Conservation (phyloP, 1,140 invertebrate genomes). For the Cyclina sinensis region DNA sequence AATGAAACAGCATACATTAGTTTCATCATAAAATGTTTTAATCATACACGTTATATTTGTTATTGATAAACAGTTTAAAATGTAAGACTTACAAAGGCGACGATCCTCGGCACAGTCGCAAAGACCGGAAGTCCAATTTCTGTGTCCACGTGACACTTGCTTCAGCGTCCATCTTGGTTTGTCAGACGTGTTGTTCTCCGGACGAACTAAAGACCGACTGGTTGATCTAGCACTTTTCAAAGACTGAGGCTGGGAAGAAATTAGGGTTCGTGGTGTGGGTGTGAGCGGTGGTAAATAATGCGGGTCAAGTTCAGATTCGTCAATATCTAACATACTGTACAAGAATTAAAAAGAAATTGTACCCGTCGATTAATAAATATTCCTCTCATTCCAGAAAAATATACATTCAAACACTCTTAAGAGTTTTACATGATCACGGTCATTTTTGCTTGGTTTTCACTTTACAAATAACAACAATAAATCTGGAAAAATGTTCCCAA, state of each 20-base stretch:
- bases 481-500: no score
- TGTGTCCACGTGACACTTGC: constrained; percentile 25
- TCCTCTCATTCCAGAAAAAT: no score
- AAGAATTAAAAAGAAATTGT: no score
- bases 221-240: background rate
- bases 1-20: no score
- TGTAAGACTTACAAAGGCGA: constrained; percentile 11
- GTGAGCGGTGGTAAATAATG: background rate
- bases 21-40: no score
- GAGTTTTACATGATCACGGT: no score
- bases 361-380: no score
- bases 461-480: no score
- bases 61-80: no score
- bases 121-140: constrained; percentile 20
- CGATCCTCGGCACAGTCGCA: background rate
- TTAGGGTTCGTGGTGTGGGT: background rate
- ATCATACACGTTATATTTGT: no score
- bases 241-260: background rate
- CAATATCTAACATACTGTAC: background rate
- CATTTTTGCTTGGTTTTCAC: no score
- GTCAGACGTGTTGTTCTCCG: background rate
- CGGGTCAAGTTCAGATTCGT: background rate
- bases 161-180: constrained; percentile 4
- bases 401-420: no score
- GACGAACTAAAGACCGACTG: background rate